Evolutionary conservation across 2,113 vertebrate genomes (phyloP), one percentile per base, ranked within the genome.

Genomic region (Microcebus tavaratra): DNA sequence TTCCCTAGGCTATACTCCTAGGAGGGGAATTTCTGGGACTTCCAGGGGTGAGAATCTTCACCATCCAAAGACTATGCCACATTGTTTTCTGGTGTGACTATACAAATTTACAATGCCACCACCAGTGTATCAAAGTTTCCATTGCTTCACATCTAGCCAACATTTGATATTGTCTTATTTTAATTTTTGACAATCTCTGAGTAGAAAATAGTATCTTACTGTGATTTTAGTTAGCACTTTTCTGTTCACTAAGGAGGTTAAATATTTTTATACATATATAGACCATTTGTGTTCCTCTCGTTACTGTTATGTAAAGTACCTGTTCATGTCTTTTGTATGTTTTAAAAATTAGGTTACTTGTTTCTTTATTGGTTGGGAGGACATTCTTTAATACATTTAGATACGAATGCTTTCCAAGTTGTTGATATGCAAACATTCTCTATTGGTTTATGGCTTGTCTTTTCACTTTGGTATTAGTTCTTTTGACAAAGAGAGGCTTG

Each of bases 341-440:
- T 91, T 88, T 63, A 48, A 80, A 79, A 48, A 91, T 81, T 42
- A 42, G 48, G 17, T 48, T 95, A 12, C 86, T 59, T 88, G 55
- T 86, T 93, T 63, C 59, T 63, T 63, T 79, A 86, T 76, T 90
- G 55, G 48, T 39, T 42, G 88, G 63, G 80, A 97, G 81, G 15
- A 6, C 72, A 78, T 70, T 94, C 53, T 82, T 92, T 65, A 76
- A 95, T 70, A 45, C 34, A 68, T 92, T 96, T 95, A 75, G 36
- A 94, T 21, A 75, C 53, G 82, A 95, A 82, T 79, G 61, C 48
- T 87, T 82, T 95, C 25, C 34, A 61, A 63, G 23, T 42, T 92
- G 65, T 78, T 89, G 90, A 53, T 27, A 23, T 67, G 45, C 18
- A 90, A 42, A 59, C 79, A 68, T 73, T 94, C 9, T 90, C 45